Evolutionary conservation across 2,113 vertebrate genomes (phyloP).

Genomic region (Cyprinodon brontotheroides): DNA sequence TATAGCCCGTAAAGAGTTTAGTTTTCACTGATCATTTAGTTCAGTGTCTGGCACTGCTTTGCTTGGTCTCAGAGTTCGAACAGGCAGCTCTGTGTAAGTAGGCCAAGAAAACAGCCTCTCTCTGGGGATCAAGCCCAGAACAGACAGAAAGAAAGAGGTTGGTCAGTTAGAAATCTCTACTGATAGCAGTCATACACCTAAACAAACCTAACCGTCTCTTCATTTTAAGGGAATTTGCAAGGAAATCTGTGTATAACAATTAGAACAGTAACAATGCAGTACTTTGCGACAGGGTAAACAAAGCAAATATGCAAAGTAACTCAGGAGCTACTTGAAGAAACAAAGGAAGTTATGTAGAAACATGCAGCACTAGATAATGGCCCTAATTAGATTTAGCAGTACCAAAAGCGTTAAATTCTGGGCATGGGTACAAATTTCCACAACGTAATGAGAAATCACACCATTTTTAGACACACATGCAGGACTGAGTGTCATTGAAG

Average conservation of each 20-base stretch:
- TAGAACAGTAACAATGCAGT: too few species aligned
- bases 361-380: neutral
- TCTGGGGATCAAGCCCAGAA: slow-evolving; percentile 20
- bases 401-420: slow-evolving; percentile 63
- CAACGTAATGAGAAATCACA: slow-evolving; percentile 46
- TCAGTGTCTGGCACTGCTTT: slow-evolving; percentile 19
- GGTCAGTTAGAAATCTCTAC: slow-evolving; percentile 47
- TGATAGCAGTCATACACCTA: slow-evolving; percentile 20
- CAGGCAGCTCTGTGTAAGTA: slow-evolving; percentile 55
- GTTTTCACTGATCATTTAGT: neutral
- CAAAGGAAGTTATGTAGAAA: neutral
- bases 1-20: neutral
- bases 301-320: neutral
- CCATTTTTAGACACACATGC: slow-evolving; percentile 59
- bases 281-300: neutral
- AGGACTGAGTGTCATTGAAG: slow-evolving; percentile 40
- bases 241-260: too few species aligned
- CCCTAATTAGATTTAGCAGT: slow-evolving; percentile 56
- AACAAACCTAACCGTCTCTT: neutral
- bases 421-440: slow-evolving; percentile 67
- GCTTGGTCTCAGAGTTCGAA: slow-evolving; percentile 36
- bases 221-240: neutral
- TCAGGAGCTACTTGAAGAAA: neutral
- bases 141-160: slow-evolving; percentile 12
- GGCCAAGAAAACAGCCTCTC: slow-evolving; percentile 58